These are phyloP conservation scores for Tachypleus tridentatus DNA, from an alignment of 1,140 invertebrate genomes.

Conservation along the genomic window DNA sequence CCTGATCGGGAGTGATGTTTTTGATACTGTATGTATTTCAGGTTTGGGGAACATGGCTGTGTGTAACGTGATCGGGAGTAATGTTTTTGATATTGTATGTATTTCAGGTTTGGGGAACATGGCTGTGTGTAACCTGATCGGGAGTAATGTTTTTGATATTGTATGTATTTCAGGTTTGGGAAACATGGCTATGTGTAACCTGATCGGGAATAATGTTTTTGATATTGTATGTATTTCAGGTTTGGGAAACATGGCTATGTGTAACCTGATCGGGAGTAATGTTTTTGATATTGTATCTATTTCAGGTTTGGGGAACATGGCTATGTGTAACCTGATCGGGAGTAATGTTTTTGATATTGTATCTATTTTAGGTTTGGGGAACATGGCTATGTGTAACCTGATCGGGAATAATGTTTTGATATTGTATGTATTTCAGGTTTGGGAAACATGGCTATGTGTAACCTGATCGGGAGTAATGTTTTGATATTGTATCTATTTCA, in stretches of 20 bases:
- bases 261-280: constrained; percentile 70
- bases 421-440: constrained; percentile 10
- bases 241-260: constrained; percentile 56
- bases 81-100: constrained; percentile 72
- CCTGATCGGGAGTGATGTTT: too few relatives aligned
- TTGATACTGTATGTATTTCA: constrained; percentile 1
- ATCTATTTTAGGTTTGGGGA: too few relatives aligned
- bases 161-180: too few relatives aligned
- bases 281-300: constrained; percentile 65
- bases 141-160: too few relatives aligned
- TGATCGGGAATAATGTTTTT: neutral
- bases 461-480: constrained; percentile 66
- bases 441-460: constrained; percentile 63
- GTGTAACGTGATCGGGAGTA: constrained; percentile 69
- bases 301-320: too few relatives aligned
- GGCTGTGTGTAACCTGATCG: too few relatives aligned
- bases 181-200: too few relatives aligned
- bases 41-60: constrained; percentile 53
- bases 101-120: too few relatives aligned
- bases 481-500: constrained; percentile 54
- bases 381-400: too few relatives aligned
- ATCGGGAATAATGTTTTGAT: neutral
- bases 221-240: constrained; percentile 8
- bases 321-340: too few relatives aligned
- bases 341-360: too few relatives aligned